Percentiles rank a stretch among this genome's conserved stretches.
phyloP scores from a whole-genome alignment of 2,888 invertebrate species.

The Melanostoma scalare region DNA sequence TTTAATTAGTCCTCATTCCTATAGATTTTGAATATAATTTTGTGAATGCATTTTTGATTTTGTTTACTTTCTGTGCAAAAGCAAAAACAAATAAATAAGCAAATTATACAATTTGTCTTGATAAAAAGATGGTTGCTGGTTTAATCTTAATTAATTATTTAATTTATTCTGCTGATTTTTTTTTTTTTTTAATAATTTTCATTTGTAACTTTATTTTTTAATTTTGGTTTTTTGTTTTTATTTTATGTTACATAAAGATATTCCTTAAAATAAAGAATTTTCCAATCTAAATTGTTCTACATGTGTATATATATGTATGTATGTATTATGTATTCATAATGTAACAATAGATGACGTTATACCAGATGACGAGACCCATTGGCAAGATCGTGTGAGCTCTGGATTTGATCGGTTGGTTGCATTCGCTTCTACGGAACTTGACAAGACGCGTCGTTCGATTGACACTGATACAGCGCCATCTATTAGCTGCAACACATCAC shows the following conservation, averaged over 20 bases:
- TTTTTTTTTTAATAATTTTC: conserved; percentile 29
- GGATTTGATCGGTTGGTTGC: conserved; percentile 97
- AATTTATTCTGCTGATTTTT: conserved; percentile 30
- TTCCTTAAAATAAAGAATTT: conserved; percentile 40
- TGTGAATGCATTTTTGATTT: conserved; percentile 39
- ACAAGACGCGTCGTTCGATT: conserved; percentile 91
- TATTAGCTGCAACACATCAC: conserved; percentile 90
- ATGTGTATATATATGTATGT: conserved; percentile 66
- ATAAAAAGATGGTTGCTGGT: conserved; percentile 51
- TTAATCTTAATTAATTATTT: conserved; percentile 36
- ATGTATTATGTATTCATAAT: conserved; percentile 69
- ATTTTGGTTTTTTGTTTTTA: conserved; percentile 48
- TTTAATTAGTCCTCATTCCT: conserved; percentile 1
- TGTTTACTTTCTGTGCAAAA: conserved; percentile 11
- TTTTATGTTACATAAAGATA: conserved; percentile 28
- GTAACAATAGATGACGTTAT: conserved; percentile 80
- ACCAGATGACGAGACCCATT: conserved; percentile 91
- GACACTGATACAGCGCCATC: conserved; percentile 86
- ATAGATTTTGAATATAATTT: conserved; percentile 1
- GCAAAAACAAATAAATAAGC: conserved; percentile 59
- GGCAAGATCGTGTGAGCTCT: conserved; percentile 96
- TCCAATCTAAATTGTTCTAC: conserved; percentile 50
- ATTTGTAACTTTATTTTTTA: conserved; percentile 29
- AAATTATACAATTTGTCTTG: conserved; percentile 41
- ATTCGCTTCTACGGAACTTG: conserved; percentile 95